Evolutionary conservation across 2,797 vertebrate species (phyloP).

Genomic region (Sebastes kiyomatsui): DNA sequence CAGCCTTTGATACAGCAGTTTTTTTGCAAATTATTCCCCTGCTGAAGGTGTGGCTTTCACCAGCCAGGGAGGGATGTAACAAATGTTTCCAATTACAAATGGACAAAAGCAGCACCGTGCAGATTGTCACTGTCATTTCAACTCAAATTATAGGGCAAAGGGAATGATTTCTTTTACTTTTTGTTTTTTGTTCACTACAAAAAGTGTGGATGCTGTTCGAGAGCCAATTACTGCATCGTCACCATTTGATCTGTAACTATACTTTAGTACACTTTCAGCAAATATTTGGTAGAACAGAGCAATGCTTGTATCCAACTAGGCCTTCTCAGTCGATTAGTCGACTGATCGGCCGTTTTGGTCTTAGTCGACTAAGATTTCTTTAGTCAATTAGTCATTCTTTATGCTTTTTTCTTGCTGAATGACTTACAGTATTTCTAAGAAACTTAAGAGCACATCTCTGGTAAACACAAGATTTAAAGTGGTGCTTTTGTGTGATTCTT

Average conservation of each 20-base stretch:
- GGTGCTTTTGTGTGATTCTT: no score
- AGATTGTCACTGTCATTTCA: neutral
- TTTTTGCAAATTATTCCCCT: conserved; percentile 20
- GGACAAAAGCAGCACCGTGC: neutral
- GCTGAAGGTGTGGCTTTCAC: conserved; percentile 37
- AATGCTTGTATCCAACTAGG: neutral
- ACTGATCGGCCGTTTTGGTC: rapidly evolving
- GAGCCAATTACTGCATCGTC: neutral
- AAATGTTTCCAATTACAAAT: neutral
- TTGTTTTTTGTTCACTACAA: no score
- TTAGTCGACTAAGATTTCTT: no score
- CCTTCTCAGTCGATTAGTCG: rapidly evolving
- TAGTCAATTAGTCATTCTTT: rapidly evolving
- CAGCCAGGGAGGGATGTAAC: neutral
- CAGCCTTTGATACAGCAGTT: conserved; percentile 34
- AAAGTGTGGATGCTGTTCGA: neutral
- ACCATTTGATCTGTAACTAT: neutral
- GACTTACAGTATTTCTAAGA: no score
- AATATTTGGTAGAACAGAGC: neutral
- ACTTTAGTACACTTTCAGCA: neutral
- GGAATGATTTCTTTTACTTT: neutral
- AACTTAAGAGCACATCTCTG: no score
- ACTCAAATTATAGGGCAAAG: neutral
- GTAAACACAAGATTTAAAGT: no score
- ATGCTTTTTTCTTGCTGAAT: no score